phyloP scores from a whole-genome alignment of 2,113 vertebrate genomes.

The Indicator indicator region DNA sequence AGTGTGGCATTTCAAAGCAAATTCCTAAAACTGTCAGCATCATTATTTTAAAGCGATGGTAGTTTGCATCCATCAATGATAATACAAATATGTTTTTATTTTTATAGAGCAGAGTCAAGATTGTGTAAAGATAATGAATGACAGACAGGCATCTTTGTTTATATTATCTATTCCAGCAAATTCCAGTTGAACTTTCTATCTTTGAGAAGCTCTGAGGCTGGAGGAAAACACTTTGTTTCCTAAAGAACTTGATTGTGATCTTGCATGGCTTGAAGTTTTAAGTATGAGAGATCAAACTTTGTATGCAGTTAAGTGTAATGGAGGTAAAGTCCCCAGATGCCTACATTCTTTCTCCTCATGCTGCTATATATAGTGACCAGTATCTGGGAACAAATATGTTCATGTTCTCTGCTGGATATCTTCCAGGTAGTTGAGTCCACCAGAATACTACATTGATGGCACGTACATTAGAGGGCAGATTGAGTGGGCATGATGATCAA shows the following conservation, averaged over 20 bases:
- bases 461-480: not conserved
- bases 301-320: not conserved
- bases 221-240: not conserved
- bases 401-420: rapidly evolving
- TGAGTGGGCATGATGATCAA: not conserved
- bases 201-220: not conserved
- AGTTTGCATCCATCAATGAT: constrained; percentile 9
- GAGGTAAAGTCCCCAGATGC: not conserved
- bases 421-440: not conserved
- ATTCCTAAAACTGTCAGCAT: constrained; percentile 7
- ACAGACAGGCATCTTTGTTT: not conserved
- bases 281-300: not conserved
- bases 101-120: not conserved
- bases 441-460: not conserved
- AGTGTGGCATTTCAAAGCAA: not conserved
- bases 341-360: rapidly evolving
- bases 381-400: not conserved
- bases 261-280: not conserved
- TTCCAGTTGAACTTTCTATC: not conserved
- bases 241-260: not conserved
- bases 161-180: not conserved
- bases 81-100: not conserved
- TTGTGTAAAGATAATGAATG: not conserved
- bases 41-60: not conserved
- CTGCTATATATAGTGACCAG: rapidly evolving